Evolutionary conservation across 2,797 vertebrate genomes (phyloP).

Genomic region (Chrosomus eos): DNA sequence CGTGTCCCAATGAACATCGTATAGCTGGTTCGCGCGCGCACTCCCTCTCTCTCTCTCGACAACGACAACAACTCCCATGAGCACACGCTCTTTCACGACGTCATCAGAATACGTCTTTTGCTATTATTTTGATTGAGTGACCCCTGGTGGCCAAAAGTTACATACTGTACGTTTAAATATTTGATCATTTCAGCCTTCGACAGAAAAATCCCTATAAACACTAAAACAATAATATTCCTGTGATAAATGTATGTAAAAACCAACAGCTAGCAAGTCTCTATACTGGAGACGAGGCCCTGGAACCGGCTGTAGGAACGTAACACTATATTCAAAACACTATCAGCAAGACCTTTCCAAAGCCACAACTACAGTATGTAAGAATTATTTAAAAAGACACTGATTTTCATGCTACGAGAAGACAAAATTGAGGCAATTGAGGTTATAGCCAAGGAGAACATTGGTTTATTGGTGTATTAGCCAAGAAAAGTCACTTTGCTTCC

Average conservation of each 20-base stretch:
- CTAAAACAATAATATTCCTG: background rate
- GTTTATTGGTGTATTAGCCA: conserved; percentile 64
- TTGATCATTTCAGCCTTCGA: background rate
- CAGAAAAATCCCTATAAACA: background rate
- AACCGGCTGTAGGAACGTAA: background rate
- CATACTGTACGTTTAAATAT: no score
- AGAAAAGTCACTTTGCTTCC: conserved; percentile 58
- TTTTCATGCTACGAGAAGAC: conserved; percentile 60
- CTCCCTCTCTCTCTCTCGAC: no score
- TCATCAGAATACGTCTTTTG: no score
- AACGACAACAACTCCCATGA: no score
- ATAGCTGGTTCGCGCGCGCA: no score
- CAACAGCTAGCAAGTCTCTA: background rate
- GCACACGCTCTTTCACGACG: no score
- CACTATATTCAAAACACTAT: conserved; percentile 33
- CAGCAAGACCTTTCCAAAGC: conserved; percentile 14
- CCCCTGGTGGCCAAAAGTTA: no score
- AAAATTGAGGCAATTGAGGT: conserved; percentile 60
- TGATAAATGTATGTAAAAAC: background rate
- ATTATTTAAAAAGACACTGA: conserved; percentile 66
- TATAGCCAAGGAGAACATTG: conserved; percentile 52
- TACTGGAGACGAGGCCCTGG: background rate
- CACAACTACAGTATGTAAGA: conserved; percentile 38
- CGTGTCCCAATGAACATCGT: no score
- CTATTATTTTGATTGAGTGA: no score